Base-by-base conservation (phyloP, 2,113 vertebrate species). In the Hippocampus guttulatus region DNA sequence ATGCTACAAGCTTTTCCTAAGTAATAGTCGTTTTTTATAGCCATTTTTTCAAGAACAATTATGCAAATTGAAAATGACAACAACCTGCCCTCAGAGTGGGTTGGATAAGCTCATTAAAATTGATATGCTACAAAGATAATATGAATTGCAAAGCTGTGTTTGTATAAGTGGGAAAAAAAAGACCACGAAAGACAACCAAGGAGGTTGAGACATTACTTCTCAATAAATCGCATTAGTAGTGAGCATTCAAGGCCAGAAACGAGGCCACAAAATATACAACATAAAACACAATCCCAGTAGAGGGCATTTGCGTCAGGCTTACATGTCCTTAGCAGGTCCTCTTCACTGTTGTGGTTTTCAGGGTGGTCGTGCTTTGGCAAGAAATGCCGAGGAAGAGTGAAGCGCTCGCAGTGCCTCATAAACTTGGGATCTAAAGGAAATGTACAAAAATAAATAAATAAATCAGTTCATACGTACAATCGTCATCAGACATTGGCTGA, bases 321-420 rank as follows among this genome's bases (percentile, higher is more conserved):
- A 33, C 96, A 97, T 69, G 97, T 99, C 67, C 96, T 93, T 75
- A 97, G 88, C 25, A 95, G 69, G 86, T 99, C 95, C 10, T 94
- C 93, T 58, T 93, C 95, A 18, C 85, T 90, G n/a, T 92, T 93
- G 70, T 91, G 86, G 83, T 94, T 92, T 78, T 92, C 93, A 18
- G 87, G 91, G 2, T 91, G 77, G 71, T 89, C 88, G 77, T 90
- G 95, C 84, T 97, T 98, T 38, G 91, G 82, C 66, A 83, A 81
- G 76, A 98, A 96, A 83, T 98, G 96, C 83, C 98, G 93, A 33
- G 91, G 91, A 78, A 98, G 92, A 12, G 94, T 95, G 80, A 98
- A 95, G 87, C 93, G 92, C 81, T 92, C 83, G 77, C 97, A 99
- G 21, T 84, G 84, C 25, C 92, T 94, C 65, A 91, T 90, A 90